Evolutionary conservation across 2,797 vertebrate genomes (phyloP).

Genomic region (Tragelaphus eurycerus): DNA sequence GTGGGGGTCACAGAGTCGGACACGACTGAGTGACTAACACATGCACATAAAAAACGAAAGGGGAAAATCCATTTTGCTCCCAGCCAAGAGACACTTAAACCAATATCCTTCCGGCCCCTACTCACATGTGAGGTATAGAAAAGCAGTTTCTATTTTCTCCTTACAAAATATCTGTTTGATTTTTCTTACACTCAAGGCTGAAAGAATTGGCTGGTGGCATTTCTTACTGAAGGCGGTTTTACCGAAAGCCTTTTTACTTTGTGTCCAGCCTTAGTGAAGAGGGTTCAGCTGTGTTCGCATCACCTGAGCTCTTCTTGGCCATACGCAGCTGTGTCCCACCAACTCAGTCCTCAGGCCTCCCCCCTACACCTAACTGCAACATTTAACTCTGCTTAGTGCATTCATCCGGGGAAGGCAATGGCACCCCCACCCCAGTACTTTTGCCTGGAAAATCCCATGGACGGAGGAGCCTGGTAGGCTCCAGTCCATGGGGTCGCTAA

Average conservation of each 20-base stretch:
- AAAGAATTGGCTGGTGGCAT: constrained; percentile 7
- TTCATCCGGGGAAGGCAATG: too few species aligned
- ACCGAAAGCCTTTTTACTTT: not conserved
- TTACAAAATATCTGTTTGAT: not conserved
- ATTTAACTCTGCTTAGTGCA: not conserved
- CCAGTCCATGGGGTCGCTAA: too few species aligned
- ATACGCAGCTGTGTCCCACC: rapidly evolving
- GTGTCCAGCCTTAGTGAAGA: not conserved
- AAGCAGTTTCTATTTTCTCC: not conserved
- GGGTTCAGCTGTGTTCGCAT: not conserved
- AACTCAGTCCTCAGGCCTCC: not conserved
- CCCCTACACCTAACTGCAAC: not conserved
- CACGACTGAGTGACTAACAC: not conserved
- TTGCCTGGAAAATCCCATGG: too few species aligned
- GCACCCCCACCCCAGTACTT: too few species aligned
- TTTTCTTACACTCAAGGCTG: not conserved
- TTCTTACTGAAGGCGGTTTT: not conserved
- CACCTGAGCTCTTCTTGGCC: not conserved
- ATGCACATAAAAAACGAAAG: not conserved
- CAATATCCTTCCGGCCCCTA: not conserved
- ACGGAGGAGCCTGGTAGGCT: too few species aligned
- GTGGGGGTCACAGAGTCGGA: not conserved
- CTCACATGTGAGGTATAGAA: not conserved
- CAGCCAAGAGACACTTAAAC: not conserved
- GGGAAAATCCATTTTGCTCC: not conserved